Percentiles rank a stretch among this genome's conserved stretches.
Conservation (phyloP, 2,797 vertebrate species). For the Eremophila alpestris region DNA sequence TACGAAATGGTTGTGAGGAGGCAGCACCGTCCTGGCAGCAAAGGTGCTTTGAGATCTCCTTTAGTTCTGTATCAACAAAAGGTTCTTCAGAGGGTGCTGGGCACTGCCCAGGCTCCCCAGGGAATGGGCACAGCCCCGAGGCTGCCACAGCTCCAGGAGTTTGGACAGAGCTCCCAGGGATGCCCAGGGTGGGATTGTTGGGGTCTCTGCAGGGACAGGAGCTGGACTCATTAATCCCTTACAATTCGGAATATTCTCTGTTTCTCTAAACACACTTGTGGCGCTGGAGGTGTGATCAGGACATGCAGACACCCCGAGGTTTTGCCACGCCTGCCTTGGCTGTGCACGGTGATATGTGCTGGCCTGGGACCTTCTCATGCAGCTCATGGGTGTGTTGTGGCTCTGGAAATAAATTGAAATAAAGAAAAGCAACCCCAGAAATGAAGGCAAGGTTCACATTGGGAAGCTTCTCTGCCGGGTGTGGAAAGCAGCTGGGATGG, state of each 20-base stretch:
- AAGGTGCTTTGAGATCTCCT: background rate
- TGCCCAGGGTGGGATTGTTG: fast-evolving
- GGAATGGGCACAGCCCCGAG: background rate
- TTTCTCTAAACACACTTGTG: fast-evolving
- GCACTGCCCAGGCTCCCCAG: background rate
- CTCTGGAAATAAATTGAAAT: background rate
- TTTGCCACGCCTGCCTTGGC: fast-evolving
- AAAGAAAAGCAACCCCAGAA: background rate
- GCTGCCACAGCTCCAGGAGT: background rate
- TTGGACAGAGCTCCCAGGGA: fast-evolving
- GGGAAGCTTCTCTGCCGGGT: background rate
- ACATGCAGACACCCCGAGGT: fast-evolving
- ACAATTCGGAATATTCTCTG: fast-evolving
- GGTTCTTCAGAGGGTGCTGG: background rate
- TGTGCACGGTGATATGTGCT: fast-evolving
- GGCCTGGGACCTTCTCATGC: background rate
- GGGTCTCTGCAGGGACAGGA: background rate
- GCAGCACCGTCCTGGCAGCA: background rate
- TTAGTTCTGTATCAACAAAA: fast-evolving
- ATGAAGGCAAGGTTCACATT: background rate
- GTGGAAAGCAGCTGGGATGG: background rate
- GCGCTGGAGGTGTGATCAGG: fast-evolving
- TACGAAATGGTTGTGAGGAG: background rate
- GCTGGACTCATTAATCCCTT: background rate
- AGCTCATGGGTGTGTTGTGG: background rate